Base-by-base conservation (phyloP, 2,113 vertebrate genomes). In the Cranoglanis bouderius region DNA sequence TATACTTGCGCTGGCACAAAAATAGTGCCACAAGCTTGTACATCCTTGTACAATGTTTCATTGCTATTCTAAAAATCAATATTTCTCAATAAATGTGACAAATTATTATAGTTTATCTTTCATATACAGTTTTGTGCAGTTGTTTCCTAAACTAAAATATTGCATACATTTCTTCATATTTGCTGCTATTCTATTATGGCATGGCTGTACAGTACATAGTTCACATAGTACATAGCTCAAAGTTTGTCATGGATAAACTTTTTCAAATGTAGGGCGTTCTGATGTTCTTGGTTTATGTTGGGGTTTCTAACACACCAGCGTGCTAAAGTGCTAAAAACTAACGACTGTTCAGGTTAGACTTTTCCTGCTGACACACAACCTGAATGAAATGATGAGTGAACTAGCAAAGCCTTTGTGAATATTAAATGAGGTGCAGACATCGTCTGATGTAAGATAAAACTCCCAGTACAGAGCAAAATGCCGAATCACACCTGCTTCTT, bases 341-440 rank as follows among this genome's bases (percentile, higher is more conserved):
- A 77, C 10, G 9, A 19, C 24, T 26, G 14, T 77, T 77, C 74
- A 29, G 40, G 43, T 77, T 77, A 29, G 24, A 4, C 7, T 46
- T 49, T 49, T 26, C 74, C 74, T n/a, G 70, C 74, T 49, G 43
- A 29, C 74, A 46, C 40, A 46, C 74, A 77, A 77, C 21, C 40
- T 77, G 40, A 77, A 46, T 77, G 40, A 77, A 43, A 46, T 46
- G 40, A 77, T 46, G 40, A 77, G 40, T 46, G 40, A 77, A 77
- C 74, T 77, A 77, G 24, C 40, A 77, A 13, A 77, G 74, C 74
- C n/a, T 75, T 77, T 26, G 70, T 77, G 74, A 77, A 77, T 46
- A 46, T 77, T 46, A 26, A 77, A 46, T 46, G 35, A 77, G 24
- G 40, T 46, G 40, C 40, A 77, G 10, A 77, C 21, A 24, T 29